Conservation (phyloP, 2,888 invertebrate species). For the Ferrisia virgata region DNA sequence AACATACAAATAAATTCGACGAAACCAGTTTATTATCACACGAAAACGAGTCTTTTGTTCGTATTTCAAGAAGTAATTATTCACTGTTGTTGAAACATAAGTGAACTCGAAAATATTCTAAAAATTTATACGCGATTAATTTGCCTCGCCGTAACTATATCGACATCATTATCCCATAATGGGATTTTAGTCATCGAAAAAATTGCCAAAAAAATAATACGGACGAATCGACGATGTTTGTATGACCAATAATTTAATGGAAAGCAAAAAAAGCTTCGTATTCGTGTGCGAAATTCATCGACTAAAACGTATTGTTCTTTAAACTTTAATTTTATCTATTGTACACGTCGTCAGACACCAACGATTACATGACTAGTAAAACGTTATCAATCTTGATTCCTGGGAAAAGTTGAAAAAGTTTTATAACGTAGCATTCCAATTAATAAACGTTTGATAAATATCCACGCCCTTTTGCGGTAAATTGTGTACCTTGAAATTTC, state of each 20-base stretch:
- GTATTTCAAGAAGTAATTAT: background rate
- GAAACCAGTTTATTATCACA: slow-evolving; percentile 15
- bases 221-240: no score
- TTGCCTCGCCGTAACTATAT: background rate
- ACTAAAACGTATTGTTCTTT: background rate
- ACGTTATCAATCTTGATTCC: background rate
- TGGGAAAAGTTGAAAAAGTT: background rate
- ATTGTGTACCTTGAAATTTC: background rate
- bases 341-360: background rate
- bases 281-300: background rate
- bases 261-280: background rate
- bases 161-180: background rate
- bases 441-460: background rate
- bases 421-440: background rate
- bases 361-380: background rate
- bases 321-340: background rate
- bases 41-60: background rate
- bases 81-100: background rate
- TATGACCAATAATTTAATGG: background rate
- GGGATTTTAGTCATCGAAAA: background rate
- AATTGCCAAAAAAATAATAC: background rate
- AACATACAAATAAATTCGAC: background rate
- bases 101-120: background rate
- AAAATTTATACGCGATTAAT: background rate
- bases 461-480: background rate